Evolutionary conservation across 2,888 invertebrate species (phyloP), one percentile per base, ranked within the genome.

Genomic region (Luperina nickerlii): DNA sequence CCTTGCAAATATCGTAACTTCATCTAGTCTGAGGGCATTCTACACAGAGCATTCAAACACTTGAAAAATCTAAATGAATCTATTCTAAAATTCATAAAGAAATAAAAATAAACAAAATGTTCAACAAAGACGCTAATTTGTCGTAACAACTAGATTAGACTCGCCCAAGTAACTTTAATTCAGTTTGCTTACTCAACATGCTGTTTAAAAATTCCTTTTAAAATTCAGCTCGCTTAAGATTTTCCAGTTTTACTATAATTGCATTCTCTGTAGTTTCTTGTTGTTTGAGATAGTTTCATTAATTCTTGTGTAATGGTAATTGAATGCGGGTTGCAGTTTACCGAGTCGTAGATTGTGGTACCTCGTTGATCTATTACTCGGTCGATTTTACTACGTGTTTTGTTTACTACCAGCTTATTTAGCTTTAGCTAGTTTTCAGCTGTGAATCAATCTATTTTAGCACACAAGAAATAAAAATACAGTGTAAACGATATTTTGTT

Each of bases 71-170:
- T 4, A n/a, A 57, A 57, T 57, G 9, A 24, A 57, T 24, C 3
- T 57, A 62, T 27, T 62, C 62, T 15, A 27, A 62, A 27, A 76
- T 60, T 42, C 20, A 45, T 15, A 67, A 51, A 60, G 15, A 4
- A 1, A 24, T 0, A 6, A 45, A 32, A 83, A 45, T 11, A 45
- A 45, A 45, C 88, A 83, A 66, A 82, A 90, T 82, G 48, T 82
- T 70, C 32, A 65, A 88, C 80, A 88, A 90, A 90, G 83, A 74
- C 74, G 86, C 82, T 87, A 90, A 90, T 85, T 88, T 87, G 76
- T 83, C 67, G 79, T 78, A 85, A 89, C 83, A 88, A 89, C 78
- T 74, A 80, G 71, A 86, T 83, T 82, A 87, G 87, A 85, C 67
- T 87, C 69, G 79, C 76, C 75, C 70, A 79, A 90, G 60, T 80